phyloP scores from a whole-genome alignment of 30 jellyfish, hydroid and myxozoan genomes.

The Catostylus mosaicus region DNA sequence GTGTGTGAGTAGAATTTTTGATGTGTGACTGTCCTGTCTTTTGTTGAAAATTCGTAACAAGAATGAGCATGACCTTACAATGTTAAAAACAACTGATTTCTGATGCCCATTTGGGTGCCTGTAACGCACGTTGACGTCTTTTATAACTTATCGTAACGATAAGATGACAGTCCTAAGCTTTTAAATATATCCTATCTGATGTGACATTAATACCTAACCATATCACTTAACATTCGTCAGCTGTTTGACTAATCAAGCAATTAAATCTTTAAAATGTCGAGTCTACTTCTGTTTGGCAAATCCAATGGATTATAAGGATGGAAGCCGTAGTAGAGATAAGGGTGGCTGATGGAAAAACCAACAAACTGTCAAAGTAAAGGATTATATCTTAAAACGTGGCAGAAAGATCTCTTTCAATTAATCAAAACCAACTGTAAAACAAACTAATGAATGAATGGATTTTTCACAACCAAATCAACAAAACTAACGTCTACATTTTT shows the following conservation, averaged over 20 bases:
- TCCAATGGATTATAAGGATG: not conserved
- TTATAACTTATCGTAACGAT: too few species aligned
- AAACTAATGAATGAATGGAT: not conserved
- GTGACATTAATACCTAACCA: too few species aligned
- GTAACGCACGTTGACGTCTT: too few species aligned
- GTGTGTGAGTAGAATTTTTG: constrained; percentile 42
- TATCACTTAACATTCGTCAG: too few species aligned
- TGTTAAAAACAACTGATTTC: too few species aligned
- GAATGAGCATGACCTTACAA: not conserved
- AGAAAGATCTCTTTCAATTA: not conserved
- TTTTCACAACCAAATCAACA: not conserved
- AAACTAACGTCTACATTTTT: too few species aligned
- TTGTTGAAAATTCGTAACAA: not conserved
- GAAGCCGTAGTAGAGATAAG: not conserved
- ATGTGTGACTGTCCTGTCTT: not conserved
- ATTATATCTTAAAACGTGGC: not conserved
- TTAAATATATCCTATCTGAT: too few species aligned
- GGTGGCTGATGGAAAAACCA: not conserved
- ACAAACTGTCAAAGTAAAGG: not conserved
- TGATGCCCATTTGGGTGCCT: too few species aligned
- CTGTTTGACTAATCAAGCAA: too few species aligned
- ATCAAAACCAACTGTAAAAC: not conserved
- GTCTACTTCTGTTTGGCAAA: not conserved
- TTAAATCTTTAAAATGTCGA: too few species aligned
- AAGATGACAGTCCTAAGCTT: too few species aligned